Percentiles rank a stretch among this genome's conserved stretches.
phyloP scores from a whole-genome alignment of 35 echinoderm and acorn worm genomes.

The Chiridota heheva region DNA sequence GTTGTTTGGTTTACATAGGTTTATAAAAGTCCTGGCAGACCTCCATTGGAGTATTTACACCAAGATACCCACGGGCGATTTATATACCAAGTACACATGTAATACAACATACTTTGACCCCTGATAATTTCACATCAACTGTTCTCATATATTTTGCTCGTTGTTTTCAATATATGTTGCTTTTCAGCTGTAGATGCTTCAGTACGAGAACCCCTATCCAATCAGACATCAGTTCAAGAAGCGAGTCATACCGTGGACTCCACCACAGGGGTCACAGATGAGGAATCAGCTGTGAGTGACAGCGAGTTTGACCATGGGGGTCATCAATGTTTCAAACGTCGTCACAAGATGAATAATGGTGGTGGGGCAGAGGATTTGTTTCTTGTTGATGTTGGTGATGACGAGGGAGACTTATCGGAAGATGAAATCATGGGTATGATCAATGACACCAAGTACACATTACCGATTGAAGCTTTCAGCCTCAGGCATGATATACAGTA shows the following conservation, averaged over 20 bases:
- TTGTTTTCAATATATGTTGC: too few species aligned
- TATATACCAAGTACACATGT: too few species aligned
- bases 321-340: neutral
- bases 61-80: too few species aligned
- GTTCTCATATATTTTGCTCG: too few species aligned
- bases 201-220: too few species aligned
- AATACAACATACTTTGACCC: too few species aligned
- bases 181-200: too few species aligned
- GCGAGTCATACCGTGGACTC: slow-evolving; percentile 63
- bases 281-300: slow-evolving; percentile 77
- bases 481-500: slow-evolving; percentile 85
- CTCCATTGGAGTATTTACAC: too few species aligned
- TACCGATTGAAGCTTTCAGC: slow-evolving; percentile 76
- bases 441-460: slow-evolving; percentile 15
- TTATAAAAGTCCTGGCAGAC: too few species aligned
- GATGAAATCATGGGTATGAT: slow-evolving; percentile 1
- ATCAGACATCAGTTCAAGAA: slow-evolving; percentile 24
- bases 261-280: slow-evolving; percentile 67
- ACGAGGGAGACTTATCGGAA: slow-evolving; percentile 48
- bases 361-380: slow-evolving; percentile 44
- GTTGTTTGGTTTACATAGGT: too few species aligned
- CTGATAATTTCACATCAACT: too few species aligned
- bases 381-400: slow-evolving; percentile 50
- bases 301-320: slow-evolving; percentile 65
- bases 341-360: slow-evolving; percentile 1